Evolutionary conservation across 2,888 invertebrate genomes (phyloP), one percentile per base, ranked within the genome.

Genomic region (Diadegma fenestrale): DNA sequence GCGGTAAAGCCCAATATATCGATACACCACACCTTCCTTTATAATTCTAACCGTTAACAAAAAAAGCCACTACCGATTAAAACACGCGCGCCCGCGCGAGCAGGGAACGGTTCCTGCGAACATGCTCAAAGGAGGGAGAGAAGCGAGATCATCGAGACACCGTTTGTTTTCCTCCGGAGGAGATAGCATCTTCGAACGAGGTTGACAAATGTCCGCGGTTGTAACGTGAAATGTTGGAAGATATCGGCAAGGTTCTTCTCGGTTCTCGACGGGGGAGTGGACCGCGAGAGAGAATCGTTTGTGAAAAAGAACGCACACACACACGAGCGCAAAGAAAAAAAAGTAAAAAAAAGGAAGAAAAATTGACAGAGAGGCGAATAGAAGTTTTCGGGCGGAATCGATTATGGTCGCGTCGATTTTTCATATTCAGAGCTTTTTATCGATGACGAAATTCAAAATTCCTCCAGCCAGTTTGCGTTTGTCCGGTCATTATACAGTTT

Each of bases 191-290:
- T 85, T 51, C 82, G 64, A 82, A 82, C 81, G 81, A 82, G 82
- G 82, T 85, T 85, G 82, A 85, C 85, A 85, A 85, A 85, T 85
- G 85, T 85, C 82, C 75, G 63, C 64, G 69, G 78, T 79, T 85
- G 85, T 82, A 85, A 79, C 85, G 69, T 76, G 63, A 79, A 82
- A 76, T 82, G 82, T 85, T 79, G 63, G 64, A 79, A 78, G 78
- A 85, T 81, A 83, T 79, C 75, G 75, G 68, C 48, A 33, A 19
- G 58, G 72, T 80, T 73, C 75, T 51, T 72, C 66, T 19, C 68
- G 66, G 58, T 43, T 68, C 77, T 68, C 80, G 75, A 76, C 80
- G 63, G 69, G 71, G 66, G 41, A 22, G 22, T 26, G 33, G 63
- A 48, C 22, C 41, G 19, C 41, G 19, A 48, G 10, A n/a, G 10